Base-by-base conservation (phyloP, 2,888 invertebrate species). In the Capitulum mitella region DNA sequence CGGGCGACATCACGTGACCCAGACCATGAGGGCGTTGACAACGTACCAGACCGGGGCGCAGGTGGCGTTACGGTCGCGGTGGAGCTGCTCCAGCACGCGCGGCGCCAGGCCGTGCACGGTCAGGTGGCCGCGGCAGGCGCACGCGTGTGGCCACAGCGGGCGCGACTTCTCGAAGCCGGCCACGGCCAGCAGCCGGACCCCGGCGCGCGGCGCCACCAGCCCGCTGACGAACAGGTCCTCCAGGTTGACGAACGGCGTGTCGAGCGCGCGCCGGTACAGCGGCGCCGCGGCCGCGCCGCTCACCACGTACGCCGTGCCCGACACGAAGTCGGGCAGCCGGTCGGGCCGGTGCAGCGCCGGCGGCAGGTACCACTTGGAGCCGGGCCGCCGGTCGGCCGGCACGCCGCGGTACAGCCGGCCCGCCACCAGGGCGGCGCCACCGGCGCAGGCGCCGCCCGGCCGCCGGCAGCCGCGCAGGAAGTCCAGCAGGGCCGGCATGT, bases 161-260 rank as follows among this genome's bases (percentile, higher is more conserved):
- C 29, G 61, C 29, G 61, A 14, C 61, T 61, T 61, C 32, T 61
- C 61, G 32, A 61, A 61, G 61, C 61, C 61, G 29, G 61, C 12
- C 29, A 29, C 29, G 61, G 8, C 26, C 40, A 16, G 74, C 22
- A 6, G 82, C 43, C 78, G 78, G 19, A 83, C 79, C 32, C 80
- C 80, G 19, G 82, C 79, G 40, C 79, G 80, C 51, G 77, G 78
- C 26, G 83, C 82, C 75, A 81, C 82, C 19, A 84, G 81, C 29
- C 84, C 84, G 29, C 84, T 85, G 12, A 85, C 80, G 80, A 83
- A 85, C 14, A 85, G 84, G 79, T 85, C 85, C 81, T 85, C 85
- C 79, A 85, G 78, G 78, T 84, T 84, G 78, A 85, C 83, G 32
- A 84, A 82, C 8, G 83, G 83, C 3, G 82, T 82, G 32, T 79